Evolutionary conservation across 2,113 vertebrate species (phyloP).

Genomic region (Tringa solitaria): DNA sequence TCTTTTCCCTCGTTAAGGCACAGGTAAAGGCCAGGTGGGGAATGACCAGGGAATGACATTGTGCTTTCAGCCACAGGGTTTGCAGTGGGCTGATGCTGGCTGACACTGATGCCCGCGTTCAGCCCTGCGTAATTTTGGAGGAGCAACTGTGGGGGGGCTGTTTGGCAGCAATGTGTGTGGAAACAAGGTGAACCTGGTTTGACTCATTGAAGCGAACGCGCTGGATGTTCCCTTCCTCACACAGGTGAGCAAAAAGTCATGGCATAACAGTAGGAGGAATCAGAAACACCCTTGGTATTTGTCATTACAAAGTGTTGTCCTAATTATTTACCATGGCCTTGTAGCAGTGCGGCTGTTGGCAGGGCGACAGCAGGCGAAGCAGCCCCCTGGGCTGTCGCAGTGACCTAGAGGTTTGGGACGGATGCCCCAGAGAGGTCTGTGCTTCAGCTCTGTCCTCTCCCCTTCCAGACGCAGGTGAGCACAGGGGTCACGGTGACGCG

Average conservation of each 20-base stretch:
- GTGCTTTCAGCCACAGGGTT: neutral
- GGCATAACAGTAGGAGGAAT: neutral
- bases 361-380: neutral
- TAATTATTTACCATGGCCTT: neutral
- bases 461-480: neutral
- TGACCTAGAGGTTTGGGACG: fast-evolving
- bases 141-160: neutral
- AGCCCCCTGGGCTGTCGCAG: fast-evolving
- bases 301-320: neutral
- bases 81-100: neutral
- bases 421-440: neutral
- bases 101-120: neutral
- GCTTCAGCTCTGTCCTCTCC: neutral
- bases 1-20: neutral
- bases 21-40: neutral
- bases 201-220: neutral
- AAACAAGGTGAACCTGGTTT: neutral
- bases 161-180: neutral
- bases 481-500: fast-evolving
- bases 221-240: neutral
- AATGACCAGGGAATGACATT: neutral
- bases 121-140: fast-evolving
- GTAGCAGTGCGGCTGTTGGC: neutral
- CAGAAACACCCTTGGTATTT: neutral
- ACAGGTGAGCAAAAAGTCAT: neutral